phyloP scores from a whole-genome alignment of 2,113 vertebrate genomes.

The Rhinolophus sinicus region DNA sequence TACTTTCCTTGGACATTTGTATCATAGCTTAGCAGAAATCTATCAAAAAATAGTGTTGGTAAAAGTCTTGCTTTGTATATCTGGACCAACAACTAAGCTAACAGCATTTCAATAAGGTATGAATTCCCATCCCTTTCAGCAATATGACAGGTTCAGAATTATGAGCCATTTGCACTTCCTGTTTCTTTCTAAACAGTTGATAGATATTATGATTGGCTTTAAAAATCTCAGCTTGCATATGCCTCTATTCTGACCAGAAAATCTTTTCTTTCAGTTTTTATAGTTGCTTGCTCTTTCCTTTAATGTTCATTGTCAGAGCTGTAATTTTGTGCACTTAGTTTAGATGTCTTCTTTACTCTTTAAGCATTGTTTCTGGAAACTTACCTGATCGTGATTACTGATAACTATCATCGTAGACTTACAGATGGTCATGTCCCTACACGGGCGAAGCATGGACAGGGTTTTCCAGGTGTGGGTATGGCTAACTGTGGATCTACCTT shows the following conservation, averaged over 20 bases:
- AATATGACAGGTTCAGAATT: not conserved
- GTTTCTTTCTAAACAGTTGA: not conserved
- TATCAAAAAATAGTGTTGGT: constrained; percentile 23
- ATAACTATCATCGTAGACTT: not conserved
- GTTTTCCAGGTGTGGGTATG: not conserved
- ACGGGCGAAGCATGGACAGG: not conserved
- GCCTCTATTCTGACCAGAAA: not conserved
- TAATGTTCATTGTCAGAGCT: not conserved
- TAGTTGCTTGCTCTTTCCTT: not conserved
- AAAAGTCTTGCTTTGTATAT: constrained; percentile 1
- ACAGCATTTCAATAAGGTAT: not conserved
- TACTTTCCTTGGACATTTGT: not conserved
- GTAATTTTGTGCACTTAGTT: not conserved
- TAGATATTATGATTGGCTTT: not conserved
- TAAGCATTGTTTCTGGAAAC: not conserved
- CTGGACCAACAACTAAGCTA: not conserved
- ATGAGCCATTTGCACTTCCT: not conserved
- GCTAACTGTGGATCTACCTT: not conserved
- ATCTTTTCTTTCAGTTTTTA: not conserved
- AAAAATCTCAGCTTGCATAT: not conserved
- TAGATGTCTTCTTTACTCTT: not conserved
- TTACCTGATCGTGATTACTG: not conserved
- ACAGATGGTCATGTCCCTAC: not conserved
- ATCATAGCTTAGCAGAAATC: not conserved
- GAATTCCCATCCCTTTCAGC: not conserved